phyloP scores from a whole-genome alignment of 2,113 vertebrate species.

The Proteles cristata region DNA sequence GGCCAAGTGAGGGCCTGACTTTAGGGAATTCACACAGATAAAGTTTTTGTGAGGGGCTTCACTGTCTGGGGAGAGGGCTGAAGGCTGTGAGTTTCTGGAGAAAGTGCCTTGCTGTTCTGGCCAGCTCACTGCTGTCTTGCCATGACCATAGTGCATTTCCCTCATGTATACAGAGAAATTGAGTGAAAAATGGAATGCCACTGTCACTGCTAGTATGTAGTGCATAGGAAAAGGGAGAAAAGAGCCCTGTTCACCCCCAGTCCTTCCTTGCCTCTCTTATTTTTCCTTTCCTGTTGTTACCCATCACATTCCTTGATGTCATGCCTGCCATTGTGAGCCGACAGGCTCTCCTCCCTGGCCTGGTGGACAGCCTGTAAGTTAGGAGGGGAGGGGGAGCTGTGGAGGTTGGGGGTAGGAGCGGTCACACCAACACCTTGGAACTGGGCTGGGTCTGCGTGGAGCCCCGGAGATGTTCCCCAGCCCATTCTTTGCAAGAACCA shows the following conservation, averaged over 20 bases:
- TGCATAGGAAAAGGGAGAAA: not conserved
- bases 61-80: not conserved
- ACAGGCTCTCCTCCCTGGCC: not conserved
- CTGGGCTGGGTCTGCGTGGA: constrained; percentile 62
- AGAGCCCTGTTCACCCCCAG: not conserved
- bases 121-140: not conserved
- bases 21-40: not conserved
- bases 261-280: not conserved
- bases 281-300: constrained; percentile 21
- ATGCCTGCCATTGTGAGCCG: constrained; percentile 77
- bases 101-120: not conserved
- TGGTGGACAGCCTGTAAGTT: not conserved
- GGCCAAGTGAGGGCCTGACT: not conserved
- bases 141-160: not conserved
- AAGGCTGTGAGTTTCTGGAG: not conserved
- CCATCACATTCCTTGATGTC: constrained; percentile 72
- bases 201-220: not conserved
- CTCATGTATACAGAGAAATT: not conserved
- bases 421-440: constrained; percentile 59
- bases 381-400: not conserved
- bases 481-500: constrained; percentile 61
- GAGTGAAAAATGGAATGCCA: not conserved
- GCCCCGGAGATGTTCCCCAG: constrained; percentile 71
- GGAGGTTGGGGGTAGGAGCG: not conserved
- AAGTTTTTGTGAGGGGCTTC: not conserved